Evolutionary conservation across 2,797 vertebrate species (phyloP).

Genomic region (Microhierax caerulescens): DNA sequence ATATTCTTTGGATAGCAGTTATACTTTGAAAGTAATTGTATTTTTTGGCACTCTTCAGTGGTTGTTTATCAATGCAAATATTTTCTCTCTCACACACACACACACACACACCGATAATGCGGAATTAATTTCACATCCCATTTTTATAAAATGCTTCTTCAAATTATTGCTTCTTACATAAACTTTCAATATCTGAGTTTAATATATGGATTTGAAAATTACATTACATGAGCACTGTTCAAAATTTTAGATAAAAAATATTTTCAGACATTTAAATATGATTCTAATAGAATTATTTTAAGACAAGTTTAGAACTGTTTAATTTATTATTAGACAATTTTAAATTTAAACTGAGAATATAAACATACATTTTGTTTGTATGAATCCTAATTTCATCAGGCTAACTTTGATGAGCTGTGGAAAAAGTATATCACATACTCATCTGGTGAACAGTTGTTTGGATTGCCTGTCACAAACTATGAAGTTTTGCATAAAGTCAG

Average conservation of each 20-base stretch:
- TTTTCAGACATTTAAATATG: background rate
- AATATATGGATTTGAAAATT: background rate
- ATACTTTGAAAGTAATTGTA: background rate
- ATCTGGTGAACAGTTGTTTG: conserved; percentile 83
- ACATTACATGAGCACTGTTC: background rate
- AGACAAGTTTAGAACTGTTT: background rate
- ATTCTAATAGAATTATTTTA: background rate
- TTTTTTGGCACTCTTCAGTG: background rate
- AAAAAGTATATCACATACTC: conserved; percentile 82
- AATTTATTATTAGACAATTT: background rate
- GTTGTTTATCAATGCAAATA: background rate
- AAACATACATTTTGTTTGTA: background rate
- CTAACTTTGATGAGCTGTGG: conserved; percentile 83
- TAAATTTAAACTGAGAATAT: background rate
- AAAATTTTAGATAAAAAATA: background rate
- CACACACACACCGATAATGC: too few species aligned
- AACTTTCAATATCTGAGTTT: background rate
- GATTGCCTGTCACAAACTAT: conserved; percentile 83
- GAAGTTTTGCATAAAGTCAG: conserved; percentile 79
- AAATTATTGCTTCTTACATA: background rate
- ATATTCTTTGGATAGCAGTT: background rate
- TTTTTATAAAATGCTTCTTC: background rate
- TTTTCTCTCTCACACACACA: too few species aligned
- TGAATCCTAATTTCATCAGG: conserved; percentile 57
- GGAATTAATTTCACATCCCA: background rate